Conservation (phyloP, 2,113 vertebrate genomes). For the Pleuronectes platessa region DNA sequence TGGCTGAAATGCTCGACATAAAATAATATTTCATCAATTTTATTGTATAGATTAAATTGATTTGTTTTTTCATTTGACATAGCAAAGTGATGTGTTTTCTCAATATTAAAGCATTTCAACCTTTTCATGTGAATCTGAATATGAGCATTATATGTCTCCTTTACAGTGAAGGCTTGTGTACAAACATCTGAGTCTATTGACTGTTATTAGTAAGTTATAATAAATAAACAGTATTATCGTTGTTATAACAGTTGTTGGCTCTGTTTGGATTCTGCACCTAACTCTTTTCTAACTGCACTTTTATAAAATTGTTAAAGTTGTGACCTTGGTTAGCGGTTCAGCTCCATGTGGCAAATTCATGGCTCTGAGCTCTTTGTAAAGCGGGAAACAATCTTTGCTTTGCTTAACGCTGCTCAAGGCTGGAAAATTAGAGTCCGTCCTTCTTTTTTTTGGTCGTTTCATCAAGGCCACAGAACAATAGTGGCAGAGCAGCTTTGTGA, state of each 20-base stretch:
- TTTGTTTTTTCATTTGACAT: no score
- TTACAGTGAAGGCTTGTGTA: not conserved
- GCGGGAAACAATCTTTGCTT: conserved; percentile 48
- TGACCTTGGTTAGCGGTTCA: conserved; percentile 45
- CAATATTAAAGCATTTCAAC: no score
- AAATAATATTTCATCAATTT: not conserved
- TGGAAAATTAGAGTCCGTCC: conserved; percentile 53
- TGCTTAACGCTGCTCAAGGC: conserved; percentile 50
- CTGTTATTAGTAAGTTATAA: no score
- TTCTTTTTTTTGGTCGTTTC: conserved; percentile 34
- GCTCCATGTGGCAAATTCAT: conserved; percentile 39
- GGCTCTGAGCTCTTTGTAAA: conserved; percentile 49
- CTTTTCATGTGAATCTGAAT: no score
- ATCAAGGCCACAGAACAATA: conserved; percentile 50
- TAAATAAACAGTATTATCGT: not conserved
- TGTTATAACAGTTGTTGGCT: not conserved
- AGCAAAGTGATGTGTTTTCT: no score
- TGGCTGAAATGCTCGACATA: no score
- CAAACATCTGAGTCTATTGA: no score
- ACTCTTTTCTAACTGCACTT: conserved; percentile 20
- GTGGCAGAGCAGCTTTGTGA: conserved; percentile 24
- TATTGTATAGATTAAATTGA: no score
- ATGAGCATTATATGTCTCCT: no score
- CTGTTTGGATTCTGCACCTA: conserved; percentile 9
- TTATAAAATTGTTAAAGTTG: conserved; percentile 49